phyloP scores from a whole-genome alignment of 2,888 invertebrate genomes.

The Tetropium fuscum region DNA sequence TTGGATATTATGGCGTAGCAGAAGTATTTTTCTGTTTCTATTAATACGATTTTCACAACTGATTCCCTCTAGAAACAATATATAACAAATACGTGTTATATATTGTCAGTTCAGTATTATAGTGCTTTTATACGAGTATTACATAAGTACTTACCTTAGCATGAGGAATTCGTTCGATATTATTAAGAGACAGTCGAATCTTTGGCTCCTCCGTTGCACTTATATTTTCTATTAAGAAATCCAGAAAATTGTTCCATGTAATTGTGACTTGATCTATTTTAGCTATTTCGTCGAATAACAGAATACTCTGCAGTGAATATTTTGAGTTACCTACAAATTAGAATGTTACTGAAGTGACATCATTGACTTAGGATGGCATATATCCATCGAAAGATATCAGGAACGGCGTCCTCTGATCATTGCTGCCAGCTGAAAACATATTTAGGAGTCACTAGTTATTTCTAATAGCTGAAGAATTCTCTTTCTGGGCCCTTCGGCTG shows the following conservation, averaged over 20 bases:
- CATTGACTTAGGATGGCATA: no score
- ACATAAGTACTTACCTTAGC: conserved; percentile 50
- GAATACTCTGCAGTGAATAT: conserved; percentile 55
- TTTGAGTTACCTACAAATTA: conserved; percentile 54
- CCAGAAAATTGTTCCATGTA: conserved; percentile 62
- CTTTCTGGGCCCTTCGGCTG: no score
- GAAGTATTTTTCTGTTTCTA: conserved; percentile 70
- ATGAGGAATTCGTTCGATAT: conserved; percentile 54
- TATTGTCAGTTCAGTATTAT: no score
- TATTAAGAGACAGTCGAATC: conserved; percentile 45
- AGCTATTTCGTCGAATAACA: conserved; percentile 59
- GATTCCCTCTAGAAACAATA: conserved; percentile 69
- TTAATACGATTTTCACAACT: conserved; percentile 69
- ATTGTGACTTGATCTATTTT: conserved; percentile 49
- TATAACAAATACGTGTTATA: no score
- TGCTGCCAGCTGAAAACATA: no score
- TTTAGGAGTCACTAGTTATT: no score
- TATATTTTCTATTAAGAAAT: conserved; percentile 58
- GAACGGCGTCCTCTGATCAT: no score
- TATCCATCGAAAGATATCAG: no score
- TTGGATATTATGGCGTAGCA: conserved; percentile 72
- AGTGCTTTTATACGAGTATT: no score
- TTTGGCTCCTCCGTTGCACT: conserved; percentile 38
- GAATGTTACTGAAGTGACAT: neutral
- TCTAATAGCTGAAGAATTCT: no score